phyloP scores from a whole-genome alignment of 1,140 invertebrate genomes.

The Cryptotermes secundus region DNA sequence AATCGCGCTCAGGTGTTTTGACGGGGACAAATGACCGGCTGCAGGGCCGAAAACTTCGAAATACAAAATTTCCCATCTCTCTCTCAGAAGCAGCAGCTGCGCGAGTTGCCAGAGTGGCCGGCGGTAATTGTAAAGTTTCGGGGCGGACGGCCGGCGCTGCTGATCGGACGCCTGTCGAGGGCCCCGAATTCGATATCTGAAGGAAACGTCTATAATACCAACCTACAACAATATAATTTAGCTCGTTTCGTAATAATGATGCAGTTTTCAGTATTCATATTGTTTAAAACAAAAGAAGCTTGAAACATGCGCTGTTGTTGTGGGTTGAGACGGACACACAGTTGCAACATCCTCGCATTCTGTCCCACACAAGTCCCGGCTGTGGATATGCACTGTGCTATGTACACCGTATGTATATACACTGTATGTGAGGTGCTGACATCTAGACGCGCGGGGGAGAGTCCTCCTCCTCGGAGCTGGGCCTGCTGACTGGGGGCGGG shows the following conservation, averaged over 20 bases:
- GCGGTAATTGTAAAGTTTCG: background rate
- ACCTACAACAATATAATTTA: conserved; percentile 15
- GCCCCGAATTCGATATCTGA: background rate
- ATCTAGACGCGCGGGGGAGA: conserved; percentile 23
- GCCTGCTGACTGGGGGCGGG: conserved; percentile 44
- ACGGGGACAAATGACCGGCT: background rate
- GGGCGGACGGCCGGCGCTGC: background rate
- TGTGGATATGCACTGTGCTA: background rate
- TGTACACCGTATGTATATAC: background rate
- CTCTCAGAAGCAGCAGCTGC: background rate
- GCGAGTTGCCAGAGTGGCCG: background rate
- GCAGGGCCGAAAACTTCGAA: conserved; percentile 9
- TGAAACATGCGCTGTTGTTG: background rate
- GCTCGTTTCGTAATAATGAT: background rate
- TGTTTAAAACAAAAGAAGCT: conserved; percentile 1
- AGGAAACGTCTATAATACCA: conserved; percentile 12
- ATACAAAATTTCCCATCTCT: background rate
- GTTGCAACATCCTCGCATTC: background rate
- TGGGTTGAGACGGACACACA: too few relatives aligned
- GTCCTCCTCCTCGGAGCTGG: conserved; percentile 39
- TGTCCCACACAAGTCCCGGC: background rate
- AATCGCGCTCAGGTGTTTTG: conserved; percentile 4
- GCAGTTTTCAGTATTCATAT: background rate
- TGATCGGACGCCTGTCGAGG: background rate
- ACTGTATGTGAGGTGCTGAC: background rate